Evolutionary conservation across 1,140 invertebrate species (phyloP).

Genomic region (Tetramorium alpestre): DNA sequence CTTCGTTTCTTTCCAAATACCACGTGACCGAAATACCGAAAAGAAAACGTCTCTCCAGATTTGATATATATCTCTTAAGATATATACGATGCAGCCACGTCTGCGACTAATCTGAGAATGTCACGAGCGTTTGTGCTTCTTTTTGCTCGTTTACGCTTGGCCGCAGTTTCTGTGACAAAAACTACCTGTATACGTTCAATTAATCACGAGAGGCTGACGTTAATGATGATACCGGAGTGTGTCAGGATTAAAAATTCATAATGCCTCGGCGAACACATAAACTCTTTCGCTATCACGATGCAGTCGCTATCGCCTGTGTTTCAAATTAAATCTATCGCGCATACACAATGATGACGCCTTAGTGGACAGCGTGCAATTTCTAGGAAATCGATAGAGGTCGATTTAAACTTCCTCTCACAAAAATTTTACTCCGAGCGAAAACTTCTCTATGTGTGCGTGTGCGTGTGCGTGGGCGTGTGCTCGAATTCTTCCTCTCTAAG

Average conservation of each 20-base stretch:
- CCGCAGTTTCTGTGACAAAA: conserved; percentile 36
- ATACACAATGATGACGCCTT: conserved; percentile 29
- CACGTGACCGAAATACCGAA: conserved; percentile 50
- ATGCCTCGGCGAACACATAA: conserved; percentile 48
- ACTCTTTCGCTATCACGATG: conserved; percentile 40
- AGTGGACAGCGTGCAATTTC: background rate
- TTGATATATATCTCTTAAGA: background rate
- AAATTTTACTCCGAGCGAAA: conserved; percentile 31
- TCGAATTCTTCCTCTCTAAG: background rate
- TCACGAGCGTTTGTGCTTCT: conserved; percentile 38
- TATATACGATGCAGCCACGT: conserved; percentile 4
- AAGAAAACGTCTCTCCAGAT: background rate
- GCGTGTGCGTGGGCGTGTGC: background rate
- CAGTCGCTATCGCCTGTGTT: conserved; percentile 38
- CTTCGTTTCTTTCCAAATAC: conserved; percentile 13
- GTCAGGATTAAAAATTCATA: conserved; percentile 67
- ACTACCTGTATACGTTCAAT: conserved; percentile 59
- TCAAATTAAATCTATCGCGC: conserved; percentile 42
- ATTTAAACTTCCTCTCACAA: conserved; percentile 4
- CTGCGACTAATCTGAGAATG: conserved; percentile 47
- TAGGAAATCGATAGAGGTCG: conserved; percentile 27
- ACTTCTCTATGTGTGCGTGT: background rate
- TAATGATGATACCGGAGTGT: conserved; percentile 48
- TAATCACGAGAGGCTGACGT: conserved; percentile 65
- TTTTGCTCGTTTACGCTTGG: conserved; percentile 40